These are phyloP conservation scores for Aphidius ervi DNA, from an alignment of 1,140 invertebrate species.

Conservation along the genomic window DNA sequence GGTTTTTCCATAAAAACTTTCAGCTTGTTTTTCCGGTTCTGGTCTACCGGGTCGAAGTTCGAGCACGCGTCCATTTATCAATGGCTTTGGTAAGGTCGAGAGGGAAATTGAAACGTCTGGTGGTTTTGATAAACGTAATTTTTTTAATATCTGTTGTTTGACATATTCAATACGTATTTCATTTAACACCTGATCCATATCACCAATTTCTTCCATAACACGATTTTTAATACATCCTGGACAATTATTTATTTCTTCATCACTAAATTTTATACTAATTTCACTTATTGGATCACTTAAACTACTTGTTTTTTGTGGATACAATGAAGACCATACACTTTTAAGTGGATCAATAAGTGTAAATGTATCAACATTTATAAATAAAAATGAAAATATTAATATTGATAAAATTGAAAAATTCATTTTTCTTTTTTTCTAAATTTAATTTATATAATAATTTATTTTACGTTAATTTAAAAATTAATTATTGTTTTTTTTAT, in stretches of 20 bases:
- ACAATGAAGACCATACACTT: constrained; percentile 36
- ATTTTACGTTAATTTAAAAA: constrained; percentile 20
- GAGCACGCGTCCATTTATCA: constrained; percentile 60
- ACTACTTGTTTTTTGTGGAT: constrained; percentile 27
- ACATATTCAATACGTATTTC: constrained; percentile 70
- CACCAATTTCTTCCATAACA: constrained; percentile 26
- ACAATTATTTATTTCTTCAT: constrained; percentile 30
- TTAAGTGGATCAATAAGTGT: constrained; percentile 40
- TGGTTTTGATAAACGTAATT: constrained; percentile 68
- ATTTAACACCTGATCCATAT: constrained; percentile 47
- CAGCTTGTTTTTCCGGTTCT: constrained; percentile 47
- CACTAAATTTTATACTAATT: constrained; percentile 2
- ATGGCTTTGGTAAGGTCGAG: constrained; percentile 63
- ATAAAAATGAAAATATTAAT: constrained; percentile 23
- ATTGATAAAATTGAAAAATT: constrained; percentile 9
- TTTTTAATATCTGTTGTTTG: constrained; percentile 76
- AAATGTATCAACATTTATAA: constrained; percentile 12
- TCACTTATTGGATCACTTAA: constrained; percentile 8
- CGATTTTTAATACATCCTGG: constrained; percentile 40
- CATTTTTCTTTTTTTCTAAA: constrained; percentile 10
- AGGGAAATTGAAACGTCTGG: constrained; percentile 59
- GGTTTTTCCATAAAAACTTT: constrained; percentile 75
- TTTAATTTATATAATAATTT: not conserved
- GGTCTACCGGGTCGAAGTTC: constrained; percentile 43
- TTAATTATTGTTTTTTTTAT: constrained; percentile 6